Percentiles rank a stretch among this genome's conserved stretches.
These are phyloP conservation scores for Leptinotarsa lineolata DNA, from an alignment of 1,140 invertebrate genomes.

Conservation along the genomic window DNA sequence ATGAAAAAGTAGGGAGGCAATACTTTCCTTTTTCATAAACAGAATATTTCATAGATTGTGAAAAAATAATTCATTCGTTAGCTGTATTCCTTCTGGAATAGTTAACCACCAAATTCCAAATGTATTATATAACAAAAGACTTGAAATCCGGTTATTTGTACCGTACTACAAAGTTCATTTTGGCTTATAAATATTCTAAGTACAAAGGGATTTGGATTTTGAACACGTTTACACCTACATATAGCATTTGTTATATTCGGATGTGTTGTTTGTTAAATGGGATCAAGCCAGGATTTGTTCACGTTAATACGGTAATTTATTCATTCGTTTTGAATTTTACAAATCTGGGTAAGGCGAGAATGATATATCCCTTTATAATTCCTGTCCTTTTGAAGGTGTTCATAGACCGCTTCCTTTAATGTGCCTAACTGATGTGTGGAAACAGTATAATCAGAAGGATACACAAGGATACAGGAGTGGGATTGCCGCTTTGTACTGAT, in stretches of 20 bases:
- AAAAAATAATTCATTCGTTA: no score
- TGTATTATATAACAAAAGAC: no score
- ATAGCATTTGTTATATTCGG: constrained; percentile 17
- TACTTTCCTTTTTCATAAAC: no score
- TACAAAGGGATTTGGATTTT: constrained; percentile 34
- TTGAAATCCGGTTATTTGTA: neutral
- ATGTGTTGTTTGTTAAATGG: constrained; percentile 17
- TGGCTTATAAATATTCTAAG: constrained; percentile 41
- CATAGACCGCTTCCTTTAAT: no score
- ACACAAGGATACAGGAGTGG: no score
- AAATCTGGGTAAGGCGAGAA: neutral
- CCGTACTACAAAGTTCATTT: constrained; percentile 11
- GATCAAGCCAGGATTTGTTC: constrained; percentile 10
- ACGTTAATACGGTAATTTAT: constrained; percentile 16
- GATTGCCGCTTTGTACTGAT: no score
- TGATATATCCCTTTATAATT: constrained; percentile 1
- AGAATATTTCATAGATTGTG: no score
- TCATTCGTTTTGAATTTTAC: neutral
- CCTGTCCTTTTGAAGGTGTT: neutral
- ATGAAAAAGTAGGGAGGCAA: no score
- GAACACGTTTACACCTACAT: constrained; percentile 30
- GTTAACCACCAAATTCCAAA: no score
- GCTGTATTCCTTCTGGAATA: no score
- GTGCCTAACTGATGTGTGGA: no score
- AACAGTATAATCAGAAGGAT: no score